Base-by-base conservation (phyloP, 2,888 invertebrate species). In the Coenonympha arcania region DNA sequence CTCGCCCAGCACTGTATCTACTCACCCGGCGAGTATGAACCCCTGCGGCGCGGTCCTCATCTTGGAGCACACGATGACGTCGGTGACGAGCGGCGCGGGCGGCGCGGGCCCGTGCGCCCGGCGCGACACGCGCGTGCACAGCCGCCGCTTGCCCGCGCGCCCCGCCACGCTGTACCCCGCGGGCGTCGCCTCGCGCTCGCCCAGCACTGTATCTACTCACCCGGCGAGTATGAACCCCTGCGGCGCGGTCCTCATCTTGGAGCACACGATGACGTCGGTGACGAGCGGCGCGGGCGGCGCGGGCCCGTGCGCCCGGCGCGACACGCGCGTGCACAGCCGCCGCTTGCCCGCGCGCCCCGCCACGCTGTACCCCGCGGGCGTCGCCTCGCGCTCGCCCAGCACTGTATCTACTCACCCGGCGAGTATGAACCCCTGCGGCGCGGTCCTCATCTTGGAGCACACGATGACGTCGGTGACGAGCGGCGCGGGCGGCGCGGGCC, bases 401-500 rank as follows among this genome's bases (percentile, higher is more conserved):
- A n/a, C n/a, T n/a, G n/a, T n/a, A n/a, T n/a, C n/a, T n/a, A 73
- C 88, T 83, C 73, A 95, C 95, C 97, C 98, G 44, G 96, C 95
- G 57, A 95, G 88, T 55, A 92, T 89, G 76, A 96, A 98, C 52
- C 96, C 96, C 63, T 91, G 90, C 2, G 98, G 98, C 18, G 96
- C 94, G 67, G 91, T 90, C 68, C 95, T 92, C 68, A 93, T 89
- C 76, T 93, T 91, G 63, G 94, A 93, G 79, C 97, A 92, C 57
- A 98, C 90, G 72, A 98, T 95, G 62, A 98, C 92, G 80, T 98
- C 98, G 18, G 96, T 95, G 60, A 98, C 91, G 39, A 95, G 77
- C 89, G 51, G 48, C 18, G 60, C 50, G 8, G 57, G 28, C 24
- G 57, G 45, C 31, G 68, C 58, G 87, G 86, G 53, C 92, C 71